Conservation (phyloP, 2,888 invertebrate genomes). For the Lapara coniferarum region DNA sequence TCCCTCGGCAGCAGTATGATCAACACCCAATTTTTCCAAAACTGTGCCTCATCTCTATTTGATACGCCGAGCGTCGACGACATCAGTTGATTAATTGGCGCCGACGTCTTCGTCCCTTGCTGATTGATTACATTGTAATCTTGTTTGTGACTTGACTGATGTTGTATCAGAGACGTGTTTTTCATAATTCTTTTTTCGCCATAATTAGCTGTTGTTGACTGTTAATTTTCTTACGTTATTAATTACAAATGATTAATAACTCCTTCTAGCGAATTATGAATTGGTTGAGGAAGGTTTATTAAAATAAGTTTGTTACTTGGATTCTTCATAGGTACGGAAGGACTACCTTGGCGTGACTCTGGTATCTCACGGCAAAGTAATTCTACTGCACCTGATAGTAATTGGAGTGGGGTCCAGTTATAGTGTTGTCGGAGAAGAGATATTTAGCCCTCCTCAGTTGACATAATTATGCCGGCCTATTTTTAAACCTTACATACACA, state of each 20-base stretch:
- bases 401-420: no score
- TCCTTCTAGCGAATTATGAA: background rate
- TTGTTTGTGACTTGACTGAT: conserved; percentile 79
- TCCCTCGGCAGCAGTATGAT: conserved; percentile 6
- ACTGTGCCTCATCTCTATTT: conserved; percentile 28
- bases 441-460: no score
- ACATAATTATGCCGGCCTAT: no score
- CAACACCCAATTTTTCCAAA: conserved; percentile 27
- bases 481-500: no score
- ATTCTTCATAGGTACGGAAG: no score
- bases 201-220: conserved; percentile 48
- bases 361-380: no score
- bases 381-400: no score
- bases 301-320: background rate
- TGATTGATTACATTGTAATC: conserved; percentile 81
- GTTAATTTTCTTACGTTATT: conserved; percentile 23
- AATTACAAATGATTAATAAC: background rate
- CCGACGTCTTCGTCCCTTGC: conserved; percentile 44
- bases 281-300: background rate
- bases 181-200: conserved; percentile 51
- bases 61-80: conserved; percentile 47
- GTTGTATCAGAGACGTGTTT: conserved; percentile 60
- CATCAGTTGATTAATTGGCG: conserved; percentile 75
- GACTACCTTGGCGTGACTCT: no score
- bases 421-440: no score